These are phyloP conservation scores for Carassius auratus DNA, from an alignment of 2,113 vertebrate species.

Conservation along the genomic window DNA sequence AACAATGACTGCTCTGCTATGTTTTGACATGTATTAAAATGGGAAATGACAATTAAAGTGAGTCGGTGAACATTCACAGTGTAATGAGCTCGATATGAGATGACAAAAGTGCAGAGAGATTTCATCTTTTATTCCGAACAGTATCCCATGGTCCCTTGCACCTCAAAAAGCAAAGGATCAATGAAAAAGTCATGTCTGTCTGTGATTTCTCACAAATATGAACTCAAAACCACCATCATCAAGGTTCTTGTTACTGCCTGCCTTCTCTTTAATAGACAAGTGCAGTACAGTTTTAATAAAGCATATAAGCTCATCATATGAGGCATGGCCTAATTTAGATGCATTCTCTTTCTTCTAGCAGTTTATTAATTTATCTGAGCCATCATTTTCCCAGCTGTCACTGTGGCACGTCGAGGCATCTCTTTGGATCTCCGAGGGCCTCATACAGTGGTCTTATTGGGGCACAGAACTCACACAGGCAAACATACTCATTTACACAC, in stretches of 20 bases:
- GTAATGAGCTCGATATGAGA: not conserved
- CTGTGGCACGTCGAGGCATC: not conserved
- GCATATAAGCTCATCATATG: conserved; percentile 28
- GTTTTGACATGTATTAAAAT: conserved; percentile 27
- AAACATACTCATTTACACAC: conserved; percentile 33
- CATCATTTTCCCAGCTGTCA: conserved; percentile 42
- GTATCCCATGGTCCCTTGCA: not conserved
- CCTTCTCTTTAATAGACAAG: not conserved
- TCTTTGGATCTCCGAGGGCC: conserved; percentile 16
- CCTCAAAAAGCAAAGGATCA: not conserved
- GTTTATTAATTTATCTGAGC: conserved; percentile 48
- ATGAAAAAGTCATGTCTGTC: conserved; percentile 4
- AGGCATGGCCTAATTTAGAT: conserved; percentile 44
- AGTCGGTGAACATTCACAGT: not conserved
- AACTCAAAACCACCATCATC: not conserved
- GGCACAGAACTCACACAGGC: conserved; percentile 6
- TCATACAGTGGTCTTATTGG: conserved; percentile 13
- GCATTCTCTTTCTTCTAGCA: conserved; percentile 48
- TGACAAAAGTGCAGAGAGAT: not conserved
- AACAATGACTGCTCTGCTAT: not conserved
- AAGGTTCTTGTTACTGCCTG: not conserved
- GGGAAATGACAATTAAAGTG: conserved; percentile 26
- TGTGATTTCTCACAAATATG: conserved; percentile 7
- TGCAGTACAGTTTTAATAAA: conserved; percentile 33
- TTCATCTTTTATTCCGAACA: not conserved